Evolutionary conservation across 2,888 invertebrate genomes (phyloP), one percentile per base, ranked within the genome.

Genomic region (Sinhomidia bicolor): DNA sequence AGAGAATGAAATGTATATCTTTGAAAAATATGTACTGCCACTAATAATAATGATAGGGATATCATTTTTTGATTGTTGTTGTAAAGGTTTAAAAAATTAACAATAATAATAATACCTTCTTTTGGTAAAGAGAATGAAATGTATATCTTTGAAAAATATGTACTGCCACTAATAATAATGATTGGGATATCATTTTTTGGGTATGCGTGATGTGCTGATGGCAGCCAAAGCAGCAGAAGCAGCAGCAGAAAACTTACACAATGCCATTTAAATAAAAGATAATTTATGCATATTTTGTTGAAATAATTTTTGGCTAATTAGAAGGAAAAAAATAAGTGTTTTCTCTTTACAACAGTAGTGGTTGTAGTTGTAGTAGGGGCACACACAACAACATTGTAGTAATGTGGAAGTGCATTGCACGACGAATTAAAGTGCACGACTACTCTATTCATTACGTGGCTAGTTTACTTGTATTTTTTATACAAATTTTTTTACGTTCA

Each of bases 251-350:
- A 20, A 41, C 36, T 47, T 47, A 78, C 29, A 26, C 74, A 76
- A 78, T 78, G 78, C 20, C 17, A 29, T 78, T 57, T 17, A 29
- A 54, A 78, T 57, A 36, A 36, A 20, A 78, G 57, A 78, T 57
- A 78, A 80, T 80, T 80, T 80, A 80, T 80, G 80, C 80, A 85
- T 68, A 79, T 32, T 68, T 78, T 10, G 14, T 26, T 47, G 26
- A 65, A 78, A 79, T 88, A 88, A 82, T 83, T 79, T 87, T 83
- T 88, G 36, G 81, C 88, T 88, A 88, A 88, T 88, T 88, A 88
- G 83, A 51, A 60, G 44, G 68, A 74, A 81, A 78, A 76, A 82
- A n/a, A n/a, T 85, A 17, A 51, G 51, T 44, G 20, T 62, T 82
- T 82, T 82, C 32, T 36, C 78, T 78, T 32, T 54, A 76, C n/a